Percentiles rank a stretch among this genome's conserved stretches.
Conservation (phyloP, 1,140 invertebrate genomes). For the Lepidurus apus region DNA sequence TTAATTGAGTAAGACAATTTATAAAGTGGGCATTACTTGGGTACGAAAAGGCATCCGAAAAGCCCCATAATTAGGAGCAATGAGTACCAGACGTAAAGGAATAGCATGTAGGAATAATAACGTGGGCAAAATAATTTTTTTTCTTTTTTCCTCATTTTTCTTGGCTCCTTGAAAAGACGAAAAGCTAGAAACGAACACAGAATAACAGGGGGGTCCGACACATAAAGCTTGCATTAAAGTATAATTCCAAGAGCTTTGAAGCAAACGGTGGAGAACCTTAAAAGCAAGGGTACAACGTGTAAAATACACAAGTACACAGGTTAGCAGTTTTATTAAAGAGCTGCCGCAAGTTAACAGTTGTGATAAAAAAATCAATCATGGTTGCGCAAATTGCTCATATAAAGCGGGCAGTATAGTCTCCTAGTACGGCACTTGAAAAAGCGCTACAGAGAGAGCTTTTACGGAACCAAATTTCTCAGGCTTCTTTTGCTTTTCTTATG, state of each 20-base stretch:
- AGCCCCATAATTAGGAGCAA: not conserved
- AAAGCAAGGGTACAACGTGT: not conserved
- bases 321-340: not conserved
- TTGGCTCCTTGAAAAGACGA: no score
- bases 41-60: not conserved
- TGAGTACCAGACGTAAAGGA: not conserved
- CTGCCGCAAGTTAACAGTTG: not conserved
- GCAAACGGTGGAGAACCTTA: not conserved
- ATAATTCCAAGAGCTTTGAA: no score
- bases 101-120: no score
- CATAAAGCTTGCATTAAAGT: no score
- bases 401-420: not conserved
- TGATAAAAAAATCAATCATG: slow-evolving; percentile 12
- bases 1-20: not conserved
- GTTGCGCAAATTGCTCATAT: slow-evolving; percentile 11
- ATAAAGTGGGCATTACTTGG: not conserved
- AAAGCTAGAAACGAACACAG: no score
- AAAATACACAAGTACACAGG: slow-evolving; percentile 3
- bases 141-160: no score
- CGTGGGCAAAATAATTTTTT: no score
- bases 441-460: not conserved
- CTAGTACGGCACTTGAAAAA: not conserved
- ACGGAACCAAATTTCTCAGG: slow-evolving; percentile 11
- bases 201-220: no score
- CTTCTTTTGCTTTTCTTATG: not conserved